Percentiles rank a stretch among this genome's conserved stretches.
These are phyloP conservation scores for Diabrotica undecimpunctata DNA, from an alignment of 1,140 invertebrate species.

Conservation along the genomic window DNA sequence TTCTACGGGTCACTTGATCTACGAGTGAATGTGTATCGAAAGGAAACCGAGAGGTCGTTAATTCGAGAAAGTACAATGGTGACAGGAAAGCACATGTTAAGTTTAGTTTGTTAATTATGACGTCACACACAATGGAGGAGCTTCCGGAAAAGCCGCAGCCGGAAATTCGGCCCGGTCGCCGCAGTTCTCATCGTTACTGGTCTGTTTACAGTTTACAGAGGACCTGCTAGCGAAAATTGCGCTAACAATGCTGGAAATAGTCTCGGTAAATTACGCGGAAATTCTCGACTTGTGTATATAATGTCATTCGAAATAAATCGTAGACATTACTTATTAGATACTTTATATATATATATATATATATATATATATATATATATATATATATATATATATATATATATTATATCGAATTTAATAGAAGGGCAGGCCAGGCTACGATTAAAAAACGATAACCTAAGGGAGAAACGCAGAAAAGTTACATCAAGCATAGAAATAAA, in stretches of 20 bases:
- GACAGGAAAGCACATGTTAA: conserved; percentile 51
- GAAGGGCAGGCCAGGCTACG: too few species aligned
- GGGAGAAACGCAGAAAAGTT: too few species aligned
- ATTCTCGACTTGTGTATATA: too few species aligned
- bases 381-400: too few species aligned
- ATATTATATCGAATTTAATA: too few species aligned
- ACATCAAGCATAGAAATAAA: too few species aligned
- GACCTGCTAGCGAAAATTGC: neutral
- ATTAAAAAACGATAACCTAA: too few species aligned
- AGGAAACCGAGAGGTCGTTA: conserved; percentile 45
- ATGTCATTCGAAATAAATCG: too few species aligned
- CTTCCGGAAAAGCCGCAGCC: conserved; percentile 41
- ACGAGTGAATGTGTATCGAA: conserved; percentile 43
- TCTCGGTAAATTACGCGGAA: neutral
- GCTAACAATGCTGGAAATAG: neutral
- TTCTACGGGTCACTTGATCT: conserved; percentile 44
- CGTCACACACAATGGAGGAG: conserved; percentile 46
- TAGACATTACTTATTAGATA: too few species aligned
- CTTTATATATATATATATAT: too few species aligned
- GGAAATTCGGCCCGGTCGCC: conserved; percentile 42
- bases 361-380: too few species aligned
- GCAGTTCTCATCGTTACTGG: neutral
- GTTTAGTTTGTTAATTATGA: conserved; percentile 51
- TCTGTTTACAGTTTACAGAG: neutral
- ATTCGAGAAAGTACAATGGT: conserved; percentile 48